These are phyloP conservation scores for Euzophera pinguis DNA, from an alignment of 2,888 invertebrate genomes.

Conservation along the genomic window DNA sequence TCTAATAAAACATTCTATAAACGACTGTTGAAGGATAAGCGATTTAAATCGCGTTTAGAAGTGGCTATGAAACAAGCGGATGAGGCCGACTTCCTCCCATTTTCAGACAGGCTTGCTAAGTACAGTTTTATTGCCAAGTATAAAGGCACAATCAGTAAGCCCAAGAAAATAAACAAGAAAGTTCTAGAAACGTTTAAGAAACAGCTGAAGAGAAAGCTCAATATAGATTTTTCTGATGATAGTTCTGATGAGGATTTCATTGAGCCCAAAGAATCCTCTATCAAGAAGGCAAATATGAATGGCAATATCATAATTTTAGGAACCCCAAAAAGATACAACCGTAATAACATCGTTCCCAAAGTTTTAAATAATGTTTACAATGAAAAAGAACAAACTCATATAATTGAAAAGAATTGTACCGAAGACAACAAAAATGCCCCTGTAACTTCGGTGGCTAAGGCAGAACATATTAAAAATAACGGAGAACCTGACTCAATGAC, in stretches of 20 bases:
- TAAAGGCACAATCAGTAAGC: slow-evolving; percentile 53
- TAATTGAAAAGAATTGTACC: not conserved
- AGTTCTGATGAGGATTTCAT: slow-evolving; percentile 32
- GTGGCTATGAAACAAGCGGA: slow-evolving; percentile 57
- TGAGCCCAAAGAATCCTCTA: slow-evolving; percentile 5
- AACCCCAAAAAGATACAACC: slow-evolving; percentile 29
- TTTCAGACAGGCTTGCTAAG: slow-evolving; percentile 52
- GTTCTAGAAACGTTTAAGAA: slow-evolving; percentile 44
- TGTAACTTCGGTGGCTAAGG: not conserved
- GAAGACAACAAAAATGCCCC: not conserved
- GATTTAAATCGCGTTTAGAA: slow-evolving; percentile 46
- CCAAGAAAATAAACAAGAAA: slow-evolving; percentile 47
- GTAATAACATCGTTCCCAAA: not conserved
- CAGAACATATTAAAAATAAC: not conserved
- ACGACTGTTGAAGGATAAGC: slow-evolving; percentile 30
- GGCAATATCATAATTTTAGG: slow-evolving; percentile 39
- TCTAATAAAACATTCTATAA: slow-evolving; percentile 36
- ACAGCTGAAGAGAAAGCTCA: slow-evolving; percentile 46
- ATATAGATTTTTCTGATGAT: slow-evolving; percentile 48
- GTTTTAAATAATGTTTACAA: not conserved
- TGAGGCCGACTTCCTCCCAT: slow-evolving; percentile 50
- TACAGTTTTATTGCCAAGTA: slow-evolving; percentile 70
- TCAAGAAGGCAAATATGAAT: slow-evolving; percentile 19
- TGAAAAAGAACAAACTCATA: not conserved
- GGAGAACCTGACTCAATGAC: slow-evolving; percentile 35